These are phyloP conservation scores for Pemphredon lugubris DNA, from an alignment of 2,888 invertebrate genomes.

Conservation along the genomic window DNA sequence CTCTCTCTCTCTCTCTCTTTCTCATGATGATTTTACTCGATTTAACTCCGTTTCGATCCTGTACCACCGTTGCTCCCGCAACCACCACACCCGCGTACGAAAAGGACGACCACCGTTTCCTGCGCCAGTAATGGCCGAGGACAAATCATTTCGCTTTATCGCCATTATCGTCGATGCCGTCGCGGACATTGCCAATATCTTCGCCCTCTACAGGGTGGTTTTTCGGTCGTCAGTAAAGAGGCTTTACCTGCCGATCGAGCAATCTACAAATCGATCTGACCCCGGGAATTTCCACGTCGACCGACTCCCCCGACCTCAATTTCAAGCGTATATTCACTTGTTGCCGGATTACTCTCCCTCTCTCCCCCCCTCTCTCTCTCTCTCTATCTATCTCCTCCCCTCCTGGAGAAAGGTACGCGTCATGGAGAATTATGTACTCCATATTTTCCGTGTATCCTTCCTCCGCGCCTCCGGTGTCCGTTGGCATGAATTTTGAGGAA, in stretches of 20 bases:
- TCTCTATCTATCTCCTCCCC: too few relatives aligned
- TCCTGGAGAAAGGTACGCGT: constrained; percentile 44
- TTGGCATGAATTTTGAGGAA: too few relatives aligned
- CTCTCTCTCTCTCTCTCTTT: constrained; percentile 60
- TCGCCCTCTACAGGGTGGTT: constrained; percentile 29
- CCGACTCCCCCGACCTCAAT: constrained; percentile 44
- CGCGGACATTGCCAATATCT: constrained; percentile 54
- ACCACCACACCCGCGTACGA: constrained; percentile 3
- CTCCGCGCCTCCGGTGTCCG: not conserved
- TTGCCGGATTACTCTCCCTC: constrained; percentile 41
- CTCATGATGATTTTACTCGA: constrained; percentile 69
- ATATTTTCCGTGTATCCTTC: not conserved
- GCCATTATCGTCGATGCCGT: constrained; percentile 54
- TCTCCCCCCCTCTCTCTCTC: not conserved
- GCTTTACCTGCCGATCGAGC: constrained; percentile 63
- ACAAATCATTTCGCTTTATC: constrained; percentile 67
- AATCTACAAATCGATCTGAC: constrained; percentile 45
- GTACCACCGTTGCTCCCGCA: constrained; percentile 6
- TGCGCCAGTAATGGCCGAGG: constrained; percentile 63
- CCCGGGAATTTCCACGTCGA: constrained; percentile 29
- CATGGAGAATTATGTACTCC: constrained; percentile 34
- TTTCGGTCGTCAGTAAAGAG: constrained; percentile 56
- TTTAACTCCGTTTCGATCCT: constrained; percentile 60
- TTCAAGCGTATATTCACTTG: constrained; percentile 46
- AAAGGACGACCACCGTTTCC: constrained; percentile 34